Conservation (phyloP, 2,888 invertebrate species). For the Caradrina clavipalpis region DNA sequence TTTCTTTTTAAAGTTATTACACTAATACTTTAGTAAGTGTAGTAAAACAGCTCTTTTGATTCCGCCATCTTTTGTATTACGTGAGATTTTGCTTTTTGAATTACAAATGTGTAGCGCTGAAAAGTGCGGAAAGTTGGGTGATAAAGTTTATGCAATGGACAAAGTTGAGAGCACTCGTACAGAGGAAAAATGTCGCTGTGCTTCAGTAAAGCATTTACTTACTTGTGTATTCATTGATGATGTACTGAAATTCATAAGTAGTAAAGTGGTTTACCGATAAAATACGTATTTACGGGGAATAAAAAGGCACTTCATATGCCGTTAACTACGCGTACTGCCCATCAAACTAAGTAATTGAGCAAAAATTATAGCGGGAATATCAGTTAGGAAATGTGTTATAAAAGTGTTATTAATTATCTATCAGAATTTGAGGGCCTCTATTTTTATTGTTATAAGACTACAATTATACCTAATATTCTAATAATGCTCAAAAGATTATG, state of each 20-base stretch:
- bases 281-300: no score
- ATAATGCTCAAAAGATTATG: not conserved
- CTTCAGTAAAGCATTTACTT: not conserved
- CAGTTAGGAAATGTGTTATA: not conserved
- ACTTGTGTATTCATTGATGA: not conserved
- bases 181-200: not conserved
- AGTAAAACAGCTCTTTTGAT: not conserved
- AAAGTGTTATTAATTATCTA: not conserved
- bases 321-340: no score
- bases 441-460: not conserved
- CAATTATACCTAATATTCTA: not conserved
- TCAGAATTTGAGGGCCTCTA: not conserved
- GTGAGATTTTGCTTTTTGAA: conserved; percentile 19
- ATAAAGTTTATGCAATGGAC: conserved; percentile 40
- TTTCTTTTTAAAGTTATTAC: conserved; percentile 11
- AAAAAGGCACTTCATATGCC: no score
- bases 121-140: conserved; percentile 26
- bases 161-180: conserved; percentile 41
- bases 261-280: no score
- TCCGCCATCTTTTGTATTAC: not conserved
- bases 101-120: conserved; percentile 5
- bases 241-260: not conserved
- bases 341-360: no score
- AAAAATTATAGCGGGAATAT: no score
- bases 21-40: not conserved